Conservation (phyloP, 2,113 vertebrate genomes). For the Notothenia rossii region DNA sequence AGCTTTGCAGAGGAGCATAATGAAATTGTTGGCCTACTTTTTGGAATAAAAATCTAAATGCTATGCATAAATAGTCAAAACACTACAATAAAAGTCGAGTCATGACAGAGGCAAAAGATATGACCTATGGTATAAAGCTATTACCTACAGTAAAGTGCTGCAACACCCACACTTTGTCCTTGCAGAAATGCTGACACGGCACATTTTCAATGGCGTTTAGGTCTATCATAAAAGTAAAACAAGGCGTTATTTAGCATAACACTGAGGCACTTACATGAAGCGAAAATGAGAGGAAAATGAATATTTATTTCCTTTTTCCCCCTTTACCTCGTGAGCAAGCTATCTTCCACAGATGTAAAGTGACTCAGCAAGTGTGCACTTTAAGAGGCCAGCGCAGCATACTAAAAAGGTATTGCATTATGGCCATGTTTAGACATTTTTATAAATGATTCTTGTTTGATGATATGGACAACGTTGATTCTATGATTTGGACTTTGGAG, state of each 20-base stretch:
- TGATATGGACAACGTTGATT: neutral
- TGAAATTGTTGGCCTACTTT: neutral
- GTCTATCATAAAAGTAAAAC: constrained; percentile 48
- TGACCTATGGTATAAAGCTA: neutral
- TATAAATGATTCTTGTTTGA: neutral
- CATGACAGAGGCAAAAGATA: constrained; percentile 1
- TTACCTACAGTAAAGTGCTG: constrained; percentile 8
- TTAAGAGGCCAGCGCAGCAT: no score
- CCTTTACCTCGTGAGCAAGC: constrained; percentile 1
- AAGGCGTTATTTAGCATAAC: constrained; percentile 34
- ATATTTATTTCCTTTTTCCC: neutral
- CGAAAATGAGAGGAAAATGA: constrained; percentile 38
- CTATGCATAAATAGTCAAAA: neutral
- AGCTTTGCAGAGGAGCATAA: constrained; percentile 2
- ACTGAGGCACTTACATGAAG: constrained; percentile 32
- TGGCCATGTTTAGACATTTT: neutral
- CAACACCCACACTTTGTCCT: constrained; percentile 9
- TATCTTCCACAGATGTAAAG: neutral
- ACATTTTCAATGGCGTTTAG: constrained; percentile 21
- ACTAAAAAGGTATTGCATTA: neutral
- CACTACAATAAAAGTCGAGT: neutral
- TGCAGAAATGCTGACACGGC: constrained; percentile 37
- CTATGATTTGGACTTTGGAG: neutral
- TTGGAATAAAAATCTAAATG: neutral
- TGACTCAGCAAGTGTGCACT: neutral